Conservation (phyloP, 2,113 vertebrate species). For the Laticauda laticaudata region DNA sequence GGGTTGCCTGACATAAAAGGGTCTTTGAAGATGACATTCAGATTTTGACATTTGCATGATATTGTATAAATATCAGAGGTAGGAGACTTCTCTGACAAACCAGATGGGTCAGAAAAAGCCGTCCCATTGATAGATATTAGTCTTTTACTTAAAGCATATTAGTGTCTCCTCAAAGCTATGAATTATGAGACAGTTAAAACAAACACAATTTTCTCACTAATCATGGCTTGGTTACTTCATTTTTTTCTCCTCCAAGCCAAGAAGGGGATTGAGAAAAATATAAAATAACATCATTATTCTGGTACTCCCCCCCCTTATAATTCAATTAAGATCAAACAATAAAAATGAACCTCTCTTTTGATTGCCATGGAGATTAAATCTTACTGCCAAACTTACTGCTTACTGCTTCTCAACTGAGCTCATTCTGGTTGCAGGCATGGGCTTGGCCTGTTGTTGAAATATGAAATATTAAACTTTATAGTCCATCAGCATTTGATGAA, state of each 20-base stretch:
- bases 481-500: constrained; percentile 58
- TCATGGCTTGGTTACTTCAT: constrained; percentile 56
- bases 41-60: constrained; percentile 99
- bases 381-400: constrained; percentile 65
- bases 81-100: constrained; percentile 81
- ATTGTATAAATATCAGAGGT: constrained; percentile 93
- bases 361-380: constrained; percentile 66
- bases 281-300: constrained; percentile 68
- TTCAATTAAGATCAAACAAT: constrained; percentile 67
- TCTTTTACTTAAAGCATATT: constrained; percentile 74
- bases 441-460: constrained; percentile 52
- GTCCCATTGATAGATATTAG: constrained; percentile 66
- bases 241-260: constrained; percentile 39
- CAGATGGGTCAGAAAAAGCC: constrained; percentile 78
- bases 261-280: constrained; percentile 53
- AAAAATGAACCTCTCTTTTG: constrained; percentile 68
- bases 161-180: constrained; percentile 68
- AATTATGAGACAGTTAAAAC: constrained; percentile 70
- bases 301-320: constrained; percentile 47
- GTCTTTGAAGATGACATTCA: constrained; percentile 99
- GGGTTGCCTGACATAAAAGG: constrained; percentile 93
- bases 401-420: constrained; percentile 58
- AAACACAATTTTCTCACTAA: constrained; percentile 68
- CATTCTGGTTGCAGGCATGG: constrained; percentile 58
- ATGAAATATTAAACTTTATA: constrained; percentile 47